Conservation (phyloP, 2,113 vertebrate species). For the Dromaius novaehollandiae region DNA sequence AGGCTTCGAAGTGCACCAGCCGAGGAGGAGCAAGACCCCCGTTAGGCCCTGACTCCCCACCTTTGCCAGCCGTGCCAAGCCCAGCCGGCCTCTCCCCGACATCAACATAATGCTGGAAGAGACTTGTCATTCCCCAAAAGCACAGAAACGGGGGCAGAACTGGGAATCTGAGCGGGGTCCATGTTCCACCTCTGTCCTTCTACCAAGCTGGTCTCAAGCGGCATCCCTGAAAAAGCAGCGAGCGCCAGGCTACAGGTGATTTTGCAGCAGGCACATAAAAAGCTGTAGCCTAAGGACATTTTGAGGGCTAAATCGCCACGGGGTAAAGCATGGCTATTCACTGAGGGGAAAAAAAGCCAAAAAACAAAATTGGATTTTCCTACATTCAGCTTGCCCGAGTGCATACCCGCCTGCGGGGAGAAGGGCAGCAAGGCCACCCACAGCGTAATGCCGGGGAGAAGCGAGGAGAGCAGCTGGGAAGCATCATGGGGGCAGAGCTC, state of each 20-base stretch:
- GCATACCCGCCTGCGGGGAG: not conserved
- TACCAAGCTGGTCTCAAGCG: not conserved
- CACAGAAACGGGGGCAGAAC: not conserved
- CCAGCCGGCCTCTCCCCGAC: not conserved
- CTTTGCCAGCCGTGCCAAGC: not conserved
- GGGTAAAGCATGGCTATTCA: not conserved
- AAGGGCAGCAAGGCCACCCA: slow-evolving; percentile 21
- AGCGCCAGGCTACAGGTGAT: not conserved
- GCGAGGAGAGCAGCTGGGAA: slow-evolving; percentile 24
- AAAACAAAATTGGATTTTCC: not conserved
- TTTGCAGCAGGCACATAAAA: not conserved
- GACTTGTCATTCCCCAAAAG: not conserved
- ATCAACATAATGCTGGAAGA: not conserved
- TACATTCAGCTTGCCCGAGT: fast-evolving
- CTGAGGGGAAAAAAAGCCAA: not conserved
- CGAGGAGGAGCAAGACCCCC: not conserved
- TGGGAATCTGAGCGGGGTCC: not conserved
- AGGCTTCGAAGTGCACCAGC: not conserved
- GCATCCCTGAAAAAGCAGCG: not conserved
- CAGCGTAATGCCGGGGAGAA: not conserved
- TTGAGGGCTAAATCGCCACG: not conserved
- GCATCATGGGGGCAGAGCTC: not conserved
- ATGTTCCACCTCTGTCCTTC: not conserved
- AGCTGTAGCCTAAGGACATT: not conserved
- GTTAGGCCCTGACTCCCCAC: not conserved